Conservation (phyloP, 2,113 vertebrate genomes). For the Athene noctua region DNA sequence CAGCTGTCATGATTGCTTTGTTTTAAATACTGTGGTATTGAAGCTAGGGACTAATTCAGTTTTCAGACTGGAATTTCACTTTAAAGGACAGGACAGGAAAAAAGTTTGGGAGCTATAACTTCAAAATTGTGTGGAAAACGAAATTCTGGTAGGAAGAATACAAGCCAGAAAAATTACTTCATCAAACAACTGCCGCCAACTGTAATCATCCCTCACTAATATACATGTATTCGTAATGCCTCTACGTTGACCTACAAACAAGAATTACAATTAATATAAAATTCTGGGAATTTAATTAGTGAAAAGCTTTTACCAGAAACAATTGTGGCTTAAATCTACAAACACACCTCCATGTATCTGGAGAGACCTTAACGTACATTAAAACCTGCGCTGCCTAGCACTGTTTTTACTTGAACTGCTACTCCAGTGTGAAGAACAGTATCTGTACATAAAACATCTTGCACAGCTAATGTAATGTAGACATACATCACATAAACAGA, state of each 20-base stretch:
- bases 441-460: neutral
- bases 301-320: neutral
- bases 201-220: neutral
- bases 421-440: neutral
- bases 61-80: neutral
- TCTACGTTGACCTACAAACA: neutral
- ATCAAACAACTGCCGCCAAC: neutral
- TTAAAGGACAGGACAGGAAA: neutral
- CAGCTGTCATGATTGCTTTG: neutral
- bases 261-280: neutral
- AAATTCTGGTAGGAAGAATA: neutral
- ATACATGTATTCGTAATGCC: neutral
- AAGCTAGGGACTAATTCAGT: neutral
- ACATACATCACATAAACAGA: neutral
- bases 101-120: neutral
- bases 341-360: neutral
- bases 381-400: neutral
- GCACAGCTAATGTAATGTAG: neutral
- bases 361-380: neutral
- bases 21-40: neutral
- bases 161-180: neutral
- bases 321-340: neutral
- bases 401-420: neutral
- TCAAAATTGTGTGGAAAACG: fast-evolving
- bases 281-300: neutral